Evolutionary conservation across 2,797 vertebrate genomes (phyloP), one percentile per base, ranked within the genome.

Genomic region (Etheostoma nigrum): DNA sequence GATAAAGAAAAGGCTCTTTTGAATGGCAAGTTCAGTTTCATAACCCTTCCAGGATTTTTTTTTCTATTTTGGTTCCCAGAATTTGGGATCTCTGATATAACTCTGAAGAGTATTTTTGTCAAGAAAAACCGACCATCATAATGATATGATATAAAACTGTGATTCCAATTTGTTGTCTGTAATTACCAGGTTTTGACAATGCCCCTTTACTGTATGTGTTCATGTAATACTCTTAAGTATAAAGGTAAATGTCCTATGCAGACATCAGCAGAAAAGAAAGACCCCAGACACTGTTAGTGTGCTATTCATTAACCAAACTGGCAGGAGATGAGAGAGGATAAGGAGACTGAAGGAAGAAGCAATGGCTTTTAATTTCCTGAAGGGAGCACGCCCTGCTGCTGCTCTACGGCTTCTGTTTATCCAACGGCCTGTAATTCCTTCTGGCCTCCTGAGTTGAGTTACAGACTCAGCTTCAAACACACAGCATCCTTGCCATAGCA

Each of bases 361-460:
- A 60, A 86, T 88, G 88, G 94, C 95, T 95, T 95, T 95, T 96
- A 93, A 95, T 95, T 95, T 95, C 91, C 93, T 94, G 88, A 44
- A 79, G 66, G 66, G 90, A 94, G 91, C 79, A 92, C 89, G 87
- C 89, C 92, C 88, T 85, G 90, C 87, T 86, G 66, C 86, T 86
- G 86, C 84, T 84, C 78, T 66, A 45, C 76, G 85, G 87, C 86
- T 86, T 66, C 88, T 91, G 91, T 91, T 93, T 94, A 93, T 84
- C 78, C 75, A n/a, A 80, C 54, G 83, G 89, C 87, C 94, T 95
- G 88, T 94, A 93, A 95, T 93, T 93, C 93, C 86, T 88, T 21
- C 77, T 67, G 77, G 72, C 72, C 80, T 78, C 40, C 70, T 75
- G 79, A 80, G 90, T 89, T 61, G 48, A 67, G 84, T 89, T 79